Percentiles rank a stretch among this genome's conserved stretches.
These are phyloP conservation scores for Willowsia nigromaculata DNA, from an alignment of 2,888 invertebrate species.

Conservation along the genomic window DNA sequence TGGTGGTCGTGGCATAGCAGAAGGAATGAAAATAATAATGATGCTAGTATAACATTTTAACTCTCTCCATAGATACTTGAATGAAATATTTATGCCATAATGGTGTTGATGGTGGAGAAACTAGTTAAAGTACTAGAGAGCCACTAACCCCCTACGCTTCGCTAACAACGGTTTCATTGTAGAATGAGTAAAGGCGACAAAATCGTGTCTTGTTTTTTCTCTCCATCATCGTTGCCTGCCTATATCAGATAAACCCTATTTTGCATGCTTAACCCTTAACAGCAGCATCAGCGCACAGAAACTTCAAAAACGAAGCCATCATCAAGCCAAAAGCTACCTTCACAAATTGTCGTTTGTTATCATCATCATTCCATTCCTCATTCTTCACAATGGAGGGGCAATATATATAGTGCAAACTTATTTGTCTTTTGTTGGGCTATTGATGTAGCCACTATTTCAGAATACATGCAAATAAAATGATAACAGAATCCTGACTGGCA, in stretches of 20 bases:
- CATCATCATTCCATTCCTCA: neutral
- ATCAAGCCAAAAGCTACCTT: neutral
- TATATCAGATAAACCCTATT: neutral
- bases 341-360: neutral
- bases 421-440: neutral
- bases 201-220: slow-evolving; percentile 40
- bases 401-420: neutral
- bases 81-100: neutral
- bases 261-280: slow-evolving; percentile 30
- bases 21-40: slow-evolving; percentile 19
- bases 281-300: neutral
- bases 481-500: neutral
- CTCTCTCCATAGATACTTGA: neutral
- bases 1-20: neutral
- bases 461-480: neutral
- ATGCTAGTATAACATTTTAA: slow-evolving; percentile 1
- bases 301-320: too few relatives aligned
- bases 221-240: neutral
- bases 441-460: neutral
- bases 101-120: neutral
- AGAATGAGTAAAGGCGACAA: neutral
- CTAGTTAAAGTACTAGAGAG: slow-evolving; percentile 8
- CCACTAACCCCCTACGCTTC: neutral
- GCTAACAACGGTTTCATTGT: slow-evolving; percentile 24
- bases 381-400: neutral